phyloP scores from a whole-genome alignment of 2,888 invertebrate genomes.

The Dichetophora obliterata region DNA sequence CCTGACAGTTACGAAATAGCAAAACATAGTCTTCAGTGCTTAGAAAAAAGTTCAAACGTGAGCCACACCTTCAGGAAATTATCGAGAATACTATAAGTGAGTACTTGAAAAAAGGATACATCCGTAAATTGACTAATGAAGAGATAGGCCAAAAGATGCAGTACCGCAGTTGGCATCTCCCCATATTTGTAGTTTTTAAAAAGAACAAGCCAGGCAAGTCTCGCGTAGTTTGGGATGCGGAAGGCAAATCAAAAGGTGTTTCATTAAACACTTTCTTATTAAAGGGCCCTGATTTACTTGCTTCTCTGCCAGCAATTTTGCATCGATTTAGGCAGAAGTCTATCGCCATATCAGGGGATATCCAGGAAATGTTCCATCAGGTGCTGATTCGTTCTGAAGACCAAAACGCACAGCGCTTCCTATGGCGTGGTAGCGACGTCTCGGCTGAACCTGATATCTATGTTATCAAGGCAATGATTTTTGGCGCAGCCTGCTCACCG shows the following conservation, averaged over 20 bases:
- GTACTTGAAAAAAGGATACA: constrained; percentile 27
- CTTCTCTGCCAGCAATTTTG: constrained; percentile 28
- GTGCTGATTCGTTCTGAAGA: not conserved
- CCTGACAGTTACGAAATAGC: constrained; percentile 27
- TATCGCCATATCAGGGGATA: constrained; percentile 13
- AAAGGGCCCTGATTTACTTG: constrained; percentile 39
- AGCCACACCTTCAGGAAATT: not conserved
- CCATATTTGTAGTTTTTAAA: constrained; percentile 25
- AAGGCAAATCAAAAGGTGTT: constrained; percentile 32
- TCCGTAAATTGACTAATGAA: not conserved
- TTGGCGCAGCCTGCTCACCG: not conserved
- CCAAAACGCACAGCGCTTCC: not conserved
- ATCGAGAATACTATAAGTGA: constrained; percentile 9
- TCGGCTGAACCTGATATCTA: not conserved
- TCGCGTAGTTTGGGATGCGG: too few species aligned
- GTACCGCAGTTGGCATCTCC: constrained; percentile 4
- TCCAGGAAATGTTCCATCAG: not conserved
- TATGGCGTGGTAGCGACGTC: not conserved
- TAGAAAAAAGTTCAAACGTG: constrained; percentile 3
- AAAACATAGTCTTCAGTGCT: constrained; percentile 1
- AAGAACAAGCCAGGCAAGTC: constrained; percentile 36
- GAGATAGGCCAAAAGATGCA: not conserved
- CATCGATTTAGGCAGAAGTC: constrained; percentile 35
- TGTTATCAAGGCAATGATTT: not conserved
- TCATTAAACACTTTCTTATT: constrained; percentile 35